These are phyloP conservation scores for Stichopus chloronotus DNA, from an alignment of 35 echinoderm and acorn worm genomes.

Conservation along the genomic window DNA sequence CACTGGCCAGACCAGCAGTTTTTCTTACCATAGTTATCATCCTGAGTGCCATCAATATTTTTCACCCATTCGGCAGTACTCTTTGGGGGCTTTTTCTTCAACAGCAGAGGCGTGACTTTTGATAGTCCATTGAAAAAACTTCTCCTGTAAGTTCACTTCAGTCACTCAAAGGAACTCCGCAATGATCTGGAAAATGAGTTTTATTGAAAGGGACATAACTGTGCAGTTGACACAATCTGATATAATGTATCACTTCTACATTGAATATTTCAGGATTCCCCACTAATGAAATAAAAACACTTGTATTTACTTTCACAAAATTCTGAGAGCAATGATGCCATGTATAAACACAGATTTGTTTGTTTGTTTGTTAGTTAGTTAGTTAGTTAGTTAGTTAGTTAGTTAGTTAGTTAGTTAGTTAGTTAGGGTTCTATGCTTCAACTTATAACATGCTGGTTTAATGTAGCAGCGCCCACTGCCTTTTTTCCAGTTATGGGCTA, in stretches of 20 bases:
- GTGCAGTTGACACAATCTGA: background rate
- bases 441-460: no score
- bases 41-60: background rate
- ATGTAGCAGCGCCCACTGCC: no score
- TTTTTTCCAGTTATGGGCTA: no score
- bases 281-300: background rate
- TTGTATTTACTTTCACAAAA: conserved; percentile 26
- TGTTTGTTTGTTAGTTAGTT: no score
- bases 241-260: background rate
- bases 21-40: conserved; percentile 4
- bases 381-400: no score
- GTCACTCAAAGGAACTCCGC: conserved; percentile 23
- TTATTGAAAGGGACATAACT: background rate
- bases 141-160: conserved; percentile 35
- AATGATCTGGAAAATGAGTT: background rate
- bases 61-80: conserved; percentile 19
- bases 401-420: no score
- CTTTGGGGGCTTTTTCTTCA: conserved; percentile 11
- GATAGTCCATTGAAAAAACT: conserved; percentile 1
- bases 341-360: background rate
- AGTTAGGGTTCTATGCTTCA: no score
- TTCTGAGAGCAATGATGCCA: conserved; percentile 1
- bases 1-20: background rate
- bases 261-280: conserved; percentile 15
- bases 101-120: background rate